These are phyloP conservation scores for Coregonus suidteri DNA, from an alignment of 2,797 vertebrate genomes.

Conservation along the genomic window DNA sequence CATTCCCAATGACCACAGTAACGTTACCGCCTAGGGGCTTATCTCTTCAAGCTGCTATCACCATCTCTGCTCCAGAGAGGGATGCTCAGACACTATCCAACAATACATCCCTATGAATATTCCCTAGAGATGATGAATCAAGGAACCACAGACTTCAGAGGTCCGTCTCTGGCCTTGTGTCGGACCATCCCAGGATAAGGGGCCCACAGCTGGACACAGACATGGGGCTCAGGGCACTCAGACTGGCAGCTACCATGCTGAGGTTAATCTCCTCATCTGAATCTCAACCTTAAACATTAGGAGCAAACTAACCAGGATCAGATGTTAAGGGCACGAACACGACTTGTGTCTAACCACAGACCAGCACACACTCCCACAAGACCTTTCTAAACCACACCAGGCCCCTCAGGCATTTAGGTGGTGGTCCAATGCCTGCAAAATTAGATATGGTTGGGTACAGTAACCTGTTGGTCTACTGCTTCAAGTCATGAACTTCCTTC, in stretches of 20 bases:
- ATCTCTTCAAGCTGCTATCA: not conserved
- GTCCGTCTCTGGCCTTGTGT: not conserved
- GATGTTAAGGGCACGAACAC: not conserved
- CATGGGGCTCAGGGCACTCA: not conserved
- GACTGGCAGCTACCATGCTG: constrained; percentile 1
- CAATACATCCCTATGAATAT: not conserved
- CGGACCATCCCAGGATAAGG: not conserved
- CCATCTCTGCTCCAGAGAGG: constrained; percentile 1
- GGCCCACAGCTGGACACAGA: not conserved
- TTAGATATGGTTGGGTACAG: not conserved
- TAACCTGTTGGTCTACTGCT: constrained; percentile 13
- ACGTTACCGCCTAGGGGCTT: not conserved
- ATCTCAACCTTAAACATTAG: not conserved
- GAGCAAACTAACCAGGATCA: not conserved
- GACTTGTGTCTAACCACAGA: constrained; percentile 1
- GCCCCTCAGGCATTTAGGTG: constrained; percentile 7
- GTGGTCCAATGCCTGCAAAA: not conserved
- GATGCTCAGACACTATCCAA: not conserved
- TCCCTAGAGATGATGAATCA: not conserved
- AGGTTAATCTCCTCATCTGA: not conserved
- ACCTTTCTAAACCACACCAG: not conserved
- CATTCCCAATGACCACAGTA: not conserved
- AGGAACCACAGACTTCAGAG: not conserved
- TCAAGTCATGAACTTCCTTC: constrained; percentile 9
- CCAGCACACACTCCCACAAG: not conserved